A percentile compares a stretch with the other conserved stretches of the same genome.
These are phyloP conservation scores for Smittia aterrima DNA, from an alignment of 2,888 invertebrate genomes.

Conservation along the genomic window DNA sequence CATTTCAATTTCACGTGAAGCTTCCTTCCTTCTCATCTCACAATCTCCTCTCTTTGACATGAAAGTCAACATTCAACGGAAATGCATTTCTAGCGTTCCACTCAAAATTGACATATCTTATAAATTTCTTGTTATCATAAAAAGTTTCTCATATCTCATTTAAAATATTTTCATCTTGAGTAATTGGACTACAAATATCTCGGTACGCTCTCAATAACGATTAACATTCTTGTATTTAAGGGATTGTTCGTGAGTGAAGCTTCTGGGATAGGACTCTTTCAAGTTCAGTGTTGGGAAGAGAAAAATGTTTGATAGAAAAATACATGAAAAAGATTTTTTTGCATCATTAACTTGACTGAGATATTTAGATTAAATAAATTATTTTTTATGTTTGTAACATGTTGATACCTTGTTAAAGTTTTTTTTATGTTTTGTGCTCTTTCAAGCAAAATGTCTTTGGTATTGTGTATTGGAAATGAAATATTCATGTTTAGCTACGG, in stretches of 20 bases:
- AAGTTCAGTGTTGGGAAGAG: neutral
- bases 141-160: slow-evolving; percentile 10
- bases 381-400: too few species aligned
- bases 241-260: too few species aligned
- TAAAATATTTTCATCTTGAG: neutral
- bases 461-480: too few species aligned
- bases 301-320: slow-evolving; percentile 1
- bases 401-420: too few species aligned
- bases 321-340: neutral
- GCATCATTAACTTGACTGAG: neutral
- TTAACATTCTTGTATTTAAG: too few species aligned
- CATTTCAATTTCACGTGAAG: slow-evolving; percentile 34
- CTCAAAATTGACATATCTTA: slow-evolving; percentile 36
- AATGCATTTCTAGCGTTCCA: neutral
- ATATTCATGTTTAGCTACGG: too few species aligned
- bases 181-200: neutral
- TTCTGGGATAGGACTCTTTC: too few species aligned
- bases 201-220: neutral
- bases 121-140: slow-evolving; percentile 11
- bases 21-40: neutral
- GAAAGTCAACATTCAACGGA: neutral
- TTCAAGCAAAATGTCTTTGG: too few species aligned
- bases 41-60: neutral
- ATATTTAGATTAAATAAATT: neutral
- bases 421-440: too few species aligned